These are phyloP conservation scores for Acholoe squamosa DNA, from an alignment of 2,888 invertebrate species.

Conservation along the genomic window DNA sequence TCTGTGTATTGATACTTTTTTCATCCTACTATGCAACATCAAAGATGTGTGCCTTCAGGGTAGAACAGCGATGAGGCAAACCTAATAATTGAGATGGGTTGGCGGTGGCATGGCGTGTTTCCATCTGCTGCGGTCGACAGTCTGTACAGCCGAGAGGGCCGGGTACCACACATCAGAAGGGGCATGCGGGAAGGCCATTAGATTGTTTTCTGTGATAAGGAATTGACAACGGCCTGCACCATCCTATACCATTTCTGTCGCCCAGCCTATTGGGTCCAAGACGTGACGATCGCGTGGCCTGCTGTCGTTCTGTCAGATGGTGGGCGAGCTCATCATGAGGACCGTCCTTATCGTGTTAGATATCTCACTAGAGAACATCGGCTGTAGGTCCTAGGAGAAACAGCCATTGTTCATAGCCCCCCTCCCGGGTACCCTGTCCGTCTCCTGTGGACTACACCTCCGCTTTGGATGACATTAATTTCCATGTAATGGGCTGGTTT, in stretches of 20 bases:
- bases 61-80: not conserved
- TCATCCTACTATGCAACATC: not conserved
- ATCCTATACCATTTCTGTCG: not conserved
- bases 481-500: too few relatives aligned
- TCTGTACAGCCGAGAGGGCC: not conserved
- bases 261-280: not conserved
- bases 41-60: not conserved
- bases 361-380: too few relatives aligned
- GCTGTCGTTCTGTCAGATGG: not conserved
- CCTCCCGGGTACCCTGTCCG: too few relatives aligned
- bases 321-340: not conserved
- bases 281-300: not conserved
- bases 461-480: too few relatives aligned
- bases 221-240: not conserved
- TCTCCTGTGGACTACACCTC: too few relatives aligned
- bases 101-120: not conserved
- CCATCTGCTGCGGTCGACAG: not conserved
- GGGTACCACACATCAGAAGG: not conserved
- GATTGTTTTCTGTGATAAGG: slow-evolving; percentile 9
- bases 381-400: too few relatives aligned
- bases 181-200: not conserved
- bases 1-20: not conserved
- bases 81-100: not conserved
- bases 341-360: too few relatives aligned
- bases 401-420: too few relatives aligned